A percentile compares a stretch with the other conserved stretches of the same genome.
phyloP scores from a whole-genome alignment of 2,113 vertebrate genomes.

The Lophochroa leadbeateri region DNA sequence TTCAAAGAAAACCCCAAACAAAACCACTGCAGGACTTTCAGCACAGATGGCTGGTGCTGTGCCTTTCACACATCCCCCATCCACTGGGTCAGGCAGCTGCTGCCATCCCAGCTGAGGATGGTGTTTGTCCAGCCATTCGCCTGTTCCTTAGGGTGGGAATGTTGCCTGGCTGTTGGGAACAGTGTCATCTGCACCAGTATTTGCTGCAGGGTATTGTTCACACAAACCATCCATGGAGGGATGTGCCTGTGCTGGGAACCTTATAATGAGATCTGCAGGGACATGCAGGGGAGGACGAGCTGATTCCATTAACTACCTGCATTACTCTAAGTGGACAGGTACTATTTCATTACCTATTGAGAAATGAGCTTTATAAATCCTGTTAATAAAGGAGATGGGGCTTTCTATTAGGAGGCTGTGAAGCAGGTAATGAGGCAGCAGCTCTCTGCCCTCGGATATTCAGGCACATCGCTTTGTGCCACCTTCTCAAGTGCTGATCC shows the following conservation, averaged over 20 bases:
- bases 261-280: neutral
- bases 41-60: rapidly evolving
- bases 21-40: neutral
- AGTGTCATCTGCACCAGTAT: neutral
- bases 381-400: neutral
- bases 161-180: neutral
- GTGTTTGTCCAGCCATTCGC: neutral
- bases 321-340: neutral
- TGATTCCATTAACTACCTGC: neutral
- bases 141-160: neutral
- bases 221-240: neutral
- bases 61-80: rapidly evolving
- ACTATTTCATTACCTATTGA: neutral
- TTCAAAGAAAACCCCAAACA: neutral
- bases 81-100: neutral
- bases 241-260: neutral
- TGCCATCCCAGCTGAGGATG: neutral
- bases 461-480: rapidly evolving
- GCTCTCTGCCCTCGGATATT: neutral
- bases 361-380: neutral
- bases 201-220: neutral
- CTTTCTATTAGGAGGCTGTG: neutral
- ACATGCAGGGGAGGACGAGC: neutral
- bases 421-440: neutral
- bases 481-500: neutral